Percentiles rank a stretch among this genome's conserved stretches.
These are phyloP conservation scores for Pogonomyrmex barbatus DNA, from an alignment of 1,140 invertebrate species.

Conservation along the genomic window DNA sequence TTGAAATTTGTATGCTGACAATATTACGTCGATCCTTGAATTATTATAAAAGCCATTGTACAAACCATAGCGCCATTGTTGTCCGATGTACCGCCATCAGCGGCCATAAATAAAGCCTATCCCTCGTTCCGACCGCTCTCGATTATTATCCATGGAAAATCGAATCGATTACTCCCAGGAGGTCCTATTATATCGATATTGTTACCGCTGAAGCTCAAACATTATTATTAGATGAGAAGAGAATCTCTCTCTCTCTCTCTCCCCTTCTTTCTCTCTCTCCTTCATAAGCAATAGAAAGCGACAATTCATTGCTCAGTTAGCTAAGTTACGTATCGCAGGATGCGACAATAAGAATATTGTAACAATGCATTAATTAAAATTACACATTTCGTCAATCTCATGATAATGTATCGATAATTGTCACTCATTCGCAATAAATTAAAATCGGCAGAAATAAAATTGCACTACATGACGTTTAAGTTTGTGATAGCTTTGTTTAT, in stretches of 20 bases:
- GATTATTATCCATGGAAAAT: conserved; percentile 63
- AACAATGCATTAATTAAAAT: conserved; percentile 17
- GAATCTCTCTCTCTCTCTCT: neutral
- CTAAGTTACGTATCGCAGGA: neutral
- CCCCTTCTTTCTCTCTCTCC: neutral
- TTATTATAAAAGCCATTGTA: conserved; percentile 26
- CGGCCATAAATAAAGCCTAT: conserved; percentile 37
- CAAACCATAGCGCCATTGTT: neutral
- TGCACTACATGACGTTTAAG: neutral
- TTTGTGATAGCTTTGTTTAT: neutral
- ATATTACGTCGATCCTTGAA: conserved; percentile 37
- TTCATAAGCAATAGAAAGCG: neutral
- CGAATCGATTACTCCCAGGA: conserved; percentile 56
- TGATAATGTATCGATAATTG: neutral
- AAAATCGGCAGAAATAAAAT: neutral
- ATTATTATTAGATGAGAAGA: conserved; percentile 47
- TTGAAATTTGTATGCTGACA: conserved; percentile 42
- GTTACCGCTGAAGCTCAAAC: conserved; percentile 38
- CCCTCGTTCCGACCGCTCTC: conserved; percentile 27
- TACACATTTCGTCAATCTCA: neutral
- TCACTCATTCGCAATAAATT: neutral
- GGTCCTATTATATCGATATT: conserved; percentile 54
- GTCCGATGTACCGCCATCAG: conserved; percentile 33
- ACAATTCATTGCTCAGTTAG: conserved; percentile 14
- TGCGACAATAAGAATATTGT: neutral